Percentiles rank a stretch among this genome's conserved stretches.
phyloP scores from a whole-genome alignment of 2,888 invertebrate species.

The Hymenopus coronatus region DNA sequence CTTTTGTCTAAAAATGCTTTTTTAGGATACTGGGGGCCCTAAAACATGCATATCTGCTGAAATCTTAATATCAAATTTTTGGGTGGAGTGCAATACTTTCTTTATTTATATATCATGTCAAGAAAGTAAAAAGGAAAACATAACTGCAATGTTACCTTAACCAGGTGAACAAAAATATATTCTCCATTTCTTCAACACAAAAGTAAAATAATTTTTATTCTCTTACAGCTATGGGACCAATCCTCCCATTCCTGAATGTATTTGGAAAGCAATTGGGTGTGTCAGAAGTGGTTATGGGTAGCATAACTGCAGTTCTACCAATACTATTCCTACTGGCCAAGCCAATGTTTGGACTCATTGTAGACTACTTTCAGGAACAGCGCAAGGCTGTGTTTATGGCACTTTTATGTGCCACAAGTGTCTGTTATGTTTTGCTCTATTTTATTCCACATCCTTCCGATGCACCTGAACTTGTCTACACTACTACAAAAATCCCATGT shows the following conservation, averaged over 20 bases:
- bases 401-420: constrained; percentile 62
- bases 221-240: constrained; percentile 70
- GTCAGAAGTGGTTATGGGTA: constrained; percentile 72
- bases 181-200: neutral
- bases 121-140: neutral
- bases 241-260: constrained; percentile 74
- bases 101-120: too few species aligned
- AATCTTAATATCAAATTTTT: too few species aligned
- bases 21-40: too few species aligned
- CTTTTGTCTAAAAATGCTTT: too few species aligned
- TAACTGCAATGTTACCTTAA: neutral
- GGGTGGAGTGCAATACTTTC: too few species aligned
- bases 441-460: constrained; percentile 55
- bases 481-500: neutral
- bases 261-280: constrained; percentile 76
- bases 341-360: constrained; percentile 70
- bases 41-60: too few species aligned
- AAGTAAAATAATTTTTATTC: neutral
- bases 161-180: neutral
- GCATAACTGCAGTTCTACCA: constrained; percentile 70
- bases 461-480: neutral
- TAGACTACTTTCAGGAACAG: constrained; percentile 54
- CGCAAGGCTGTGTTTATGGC: constrained; percentile 71
- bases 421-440: constrained; percentile 67
- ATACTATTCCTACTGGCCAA: constrained; percentile 75